Conservation (phyloP, 1,140 invertebrate genomes). For the Delia radicum region DNA sequence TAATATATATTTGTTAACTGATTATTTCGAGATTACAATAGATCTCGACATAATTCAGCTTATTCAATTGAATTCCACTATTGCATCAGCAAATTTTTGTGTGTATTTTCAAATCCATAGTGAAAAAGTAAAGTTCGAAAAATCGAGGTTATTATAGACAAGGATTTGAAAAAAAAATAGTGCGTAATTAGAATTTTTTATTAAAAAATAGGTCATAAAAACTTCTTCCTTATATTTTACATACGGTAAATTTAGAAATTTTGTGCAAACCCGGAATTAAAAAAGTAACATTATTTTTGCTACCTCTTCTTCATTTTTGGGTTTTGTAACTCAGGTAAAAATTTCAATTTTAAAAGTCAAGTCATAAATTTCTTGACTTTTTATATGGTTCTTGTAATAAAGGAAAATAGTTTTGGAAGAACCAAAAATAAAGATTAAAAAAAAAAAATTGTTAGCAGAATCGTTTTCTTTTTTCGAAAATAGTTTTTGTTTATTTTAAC, state of each 20-base stretch:
- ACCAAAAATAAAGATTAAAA: background rate
- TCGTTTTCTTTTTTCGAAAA: background rate
- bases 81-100: conserved; percentile 27
- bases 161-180: background rate
- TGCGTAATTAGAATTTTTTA: background rate
- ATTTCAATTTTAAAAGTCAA: too few relatives aligned
- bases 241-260: background rate
- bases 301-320: too few relatives aligned
- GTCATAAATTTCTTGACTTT: too few relatives aligned
- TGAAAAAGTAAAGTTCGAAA: conserved; percentile 4
- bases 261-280: background rate
- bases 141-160: conserved; percentile 13
- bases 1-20: too few relatives aligned
- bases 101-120: background rate
- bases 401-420: background rate
- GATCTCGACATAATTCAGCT: background rate
- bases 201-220: background rate
- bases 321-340: too few relatives aligned
- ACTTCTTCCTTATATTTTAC: background rate
- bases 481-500: background rate
- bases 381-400: too few relatives aligned
- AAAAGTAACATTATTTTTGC: background rate
- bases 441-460: background rate
- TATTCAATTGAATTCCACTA: conserved; percentile 11
- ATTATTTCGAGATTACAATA: background rate